Evolutionary conservation across 2,797 vertebrate species (phyloP).

Genomic region (Platyrinchus mystaceus): DNA sequence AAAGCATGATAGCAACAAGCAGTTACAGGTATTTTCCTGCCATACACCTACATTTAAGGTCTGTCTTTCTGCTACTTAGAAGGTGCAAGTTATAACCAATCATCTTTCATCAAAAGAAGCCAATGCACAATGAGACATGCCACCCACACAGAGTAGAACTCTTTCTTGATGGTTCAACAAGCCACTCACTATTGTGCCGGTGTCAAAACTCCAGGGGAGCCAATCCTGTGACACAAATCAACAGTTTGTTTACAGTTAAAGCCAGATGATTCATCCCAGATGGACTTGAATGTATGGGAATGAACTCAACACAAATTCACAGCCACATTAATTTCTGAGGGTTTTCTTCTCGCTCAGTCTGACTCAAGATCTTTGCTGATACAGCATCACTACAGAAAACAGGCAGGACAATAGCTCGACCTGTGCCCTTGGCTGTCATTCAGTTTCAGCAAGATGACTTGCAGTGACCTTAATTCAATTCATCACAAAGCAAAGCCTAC

Average conservation of each 20-base stretch:
- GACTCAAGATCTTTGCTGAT: neutral
- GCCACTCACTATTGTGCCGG: neutral
- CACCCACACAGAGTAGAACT: neutral
- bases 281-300: neutral
- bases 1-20: neutral
- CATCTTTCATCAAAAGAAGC: neutral
- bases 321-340: neutral
- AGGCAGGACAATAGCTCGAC: neutral
- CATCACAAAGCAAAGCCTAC: neutral
- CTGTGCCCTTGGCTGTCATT: neutral
- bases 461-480: neutral
- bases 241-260: neutral
- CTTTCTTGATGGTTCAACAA: neutral
- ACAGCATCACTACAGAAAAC: neutral
- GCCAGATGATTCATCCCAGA: neutral
- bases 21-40: neutral
- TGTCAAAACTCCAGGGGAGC: neutral
- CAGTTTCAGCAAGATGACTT: neutral
- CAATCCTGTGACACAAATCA: neutral
- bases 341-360: neutral
- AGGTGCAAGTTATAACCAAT: neutral
- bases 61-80: neutral
- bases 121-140: fast-evolving
- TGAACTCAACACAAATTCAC: neutral
- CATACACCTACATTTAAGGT: neutral